A percentile compares a stretch with the other conserved stretches of the same genome.
Evolutionary conservation across 2,888 invertebrate species (phyloP).

Genomic region (Netelia fuscicornis): DNA sequence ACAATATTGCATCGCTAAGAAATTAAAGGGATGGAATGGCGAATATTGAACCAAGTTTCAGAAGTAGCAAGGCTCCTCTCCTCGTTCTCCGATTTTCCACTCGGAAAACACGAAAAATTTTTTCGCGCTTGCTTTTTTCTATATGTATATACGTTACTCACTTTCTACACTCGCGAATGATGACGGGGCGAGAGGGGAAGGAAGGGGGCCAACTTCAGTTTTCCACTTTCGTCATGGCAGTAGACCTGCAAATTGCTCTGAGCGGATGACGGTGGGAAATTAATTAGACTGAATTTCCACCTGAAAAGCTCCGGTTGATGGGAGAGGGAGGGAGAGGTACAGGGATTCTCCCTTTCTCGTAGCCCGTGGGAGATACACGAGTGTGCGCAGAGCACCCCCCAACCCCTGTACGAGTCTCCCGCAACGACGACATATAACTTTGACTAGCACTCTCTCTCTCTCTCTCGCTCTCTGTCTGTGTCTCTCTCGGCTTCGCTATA

Average conservation of each 20-base stretch:
- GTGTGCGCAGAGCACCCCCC: neutral
- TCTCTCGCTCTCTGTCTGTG: neutral
- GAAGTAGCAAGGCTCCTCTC: conserved; percentile 14
- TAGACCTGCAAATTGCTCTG: conserved; percentile 75
- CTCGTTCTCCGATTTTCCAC: conserved; percentile 56
- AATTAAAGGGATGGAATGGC: conserved; percentile 49
- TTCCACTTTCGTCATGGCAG: conserved; percentile 75
- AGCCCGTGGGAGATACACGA: conserved; percentile 28
- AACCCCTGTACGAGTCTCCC: neutral
- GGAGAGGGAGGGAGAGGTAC: neutral
- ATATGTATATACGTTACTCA: conserved; percentile 39
- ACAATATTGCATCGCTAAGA: conserved; percentile 51
- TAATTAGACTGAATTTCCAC: conserved; percentile 79
- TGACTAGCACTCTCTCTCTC: conserved; percentile 18
- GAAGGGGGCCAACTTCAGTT: conserved; percentile 48
- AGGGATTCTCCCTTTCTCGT: conserved; percentile 40
- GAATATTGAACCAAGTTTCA: conserved; percentile 47
- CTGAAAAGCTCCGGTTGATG: conserved; percentile 65
- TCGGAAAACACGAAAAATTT: conserved; percentile 61
- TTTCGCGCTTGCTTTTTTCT: conserved; percentile 34
- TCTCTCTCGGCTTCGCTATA: neutral
- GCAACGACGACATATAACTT: conserved; percentile 36
- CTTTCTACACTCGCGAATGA: conserved; percentile 29
- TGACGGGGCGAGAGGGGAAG: neutral
- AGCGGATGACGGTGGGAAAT: conserved; percentile 76